A percentile compares a stretch with the other conserved stretches of the same genome.
Conservation (phyloP, 1,140 invertebrate species). For the Caenorhabditis tropicalis region DNA sequence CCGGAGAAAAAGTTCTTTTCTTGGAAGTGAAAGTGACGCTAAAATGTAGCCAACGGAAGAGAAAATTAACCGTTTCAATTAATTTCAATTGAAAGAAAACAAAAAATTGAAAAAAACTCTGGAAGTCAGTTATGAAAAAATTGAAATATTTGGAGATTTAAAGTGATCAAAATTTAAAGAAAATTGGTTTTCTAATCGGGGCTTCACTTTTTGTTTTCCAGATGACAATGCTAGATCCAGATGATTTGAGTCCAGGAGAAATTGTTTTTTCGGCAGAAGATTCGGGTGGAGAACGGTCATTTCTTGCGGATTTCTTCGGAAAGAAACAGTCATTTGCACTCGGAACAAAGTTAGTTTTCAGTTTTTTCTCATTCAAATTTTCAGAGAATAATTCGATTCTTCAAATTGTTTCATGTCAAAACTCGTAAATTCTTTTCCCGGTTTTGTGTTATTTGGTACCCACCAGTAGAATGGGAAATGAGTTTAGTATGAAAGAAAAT, state of each 20-base stretch:
- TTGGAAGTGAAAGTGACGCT: background rate
- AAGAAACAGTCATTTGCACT: conserved; percentile 5
- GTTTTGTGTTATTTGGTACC: background rate
- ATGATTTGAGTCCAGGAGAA: conserved; percentile 29
- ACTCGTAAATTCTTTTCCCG: background rate
- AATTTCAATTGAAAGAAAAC: too few relatives aligned
- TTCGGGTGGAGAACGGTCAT: background rate
- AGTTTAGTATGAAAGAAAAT: conserved; percentile 16
- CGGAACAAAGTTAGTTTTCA: conserved; percentile 18
- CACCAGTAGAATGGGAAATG: background rate
- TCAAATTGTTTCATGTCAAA: background rate
- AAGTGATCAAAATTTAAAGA: too few relatives aligned
- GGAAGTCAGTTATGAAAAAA: too few relatives aligned
- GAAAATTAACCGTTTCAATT: too few relatives aligned
- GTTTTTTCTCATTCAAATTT: too few relatives aligned
- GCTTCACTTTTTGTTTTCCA: background rate
- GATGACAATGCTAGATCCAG: conserved; percentile 33
- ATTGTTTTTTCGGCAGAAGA: conserved; percentile 17
- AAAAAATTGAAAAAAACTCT: too few relatives aligned
- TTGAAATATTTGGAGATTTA: too few relatives aligned
- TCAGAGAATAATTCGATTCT: background rate
- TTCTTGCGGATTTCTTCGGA: conserved; percentile 1
- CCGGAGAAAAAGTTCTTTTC: background rate
- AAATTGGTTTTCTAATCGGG: too few relatives aligned
- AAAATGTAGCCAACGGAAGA: too few relatives aligned